Evolutionary conservation across 2,797 vertebrate genomes (phyloP), one percentile per base, ranked within the genome.

Genomic region (Enteromius trimaculatus): DNA sequence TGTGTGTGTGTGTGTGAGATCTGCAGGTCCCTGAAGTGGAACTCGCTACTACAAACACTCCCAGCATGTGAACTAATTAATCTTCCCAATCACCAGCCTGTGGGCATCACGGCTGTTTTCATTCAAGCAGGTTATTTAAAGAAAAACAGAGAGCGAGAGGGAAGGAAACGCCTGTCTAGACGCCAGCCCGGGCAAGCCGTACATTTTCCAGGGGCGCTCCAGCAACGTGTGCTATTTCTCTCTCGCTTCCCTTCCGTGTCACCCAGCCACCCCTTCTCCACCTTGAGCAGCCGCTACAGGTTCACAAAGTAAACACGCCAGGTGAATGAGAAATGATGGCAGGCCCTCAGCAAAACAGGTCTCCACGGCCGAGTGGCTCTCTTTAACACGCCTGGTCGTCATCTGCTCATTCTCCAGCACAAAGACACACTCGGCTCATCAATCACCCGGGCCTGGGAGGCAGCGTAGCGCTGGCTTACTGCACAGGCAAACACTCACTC

Each of bases 101-200:
- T 64, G 88, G 92, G 91, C 92, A 94, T 95, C 92, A 88, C 90
- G 93, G 92, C 92, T 93, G 92, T 93, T 94, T 95, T 93, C 90
- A 88, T 90, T 93, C 88, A 82, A 85, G 86, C 88, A 90, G 89
- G 89, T 92, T 94, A 92, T 93, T 94, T 93, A 91, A 92, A 90
- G 87, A 94, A 93, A 95, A 92, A 92, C 84, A 94, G 92, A 92
- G 90, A 93, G 92, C 87, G 88, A 92, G 84, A 90, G 86, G 93
- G 93, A 95, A 95, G 94, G 94, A 95, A 95, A 94, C 91, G 92
- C 90, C 93, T 93, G 94, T 95, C 94, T 95, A 95, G 94, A 95
- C 94, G 87, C 92, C 93, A 89, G 92, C 91, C 92, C 91, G 90
- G 91, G 92, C 80, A 53, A 90, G 84, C 85, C 81, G 80, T 93